A percentile compares a stretch with the other conserved stretches of the same genome.
Evolutionary conservation across 2,113 vertebrate species (phyloP).

Genomic region (Hassar affinis): DNA sequence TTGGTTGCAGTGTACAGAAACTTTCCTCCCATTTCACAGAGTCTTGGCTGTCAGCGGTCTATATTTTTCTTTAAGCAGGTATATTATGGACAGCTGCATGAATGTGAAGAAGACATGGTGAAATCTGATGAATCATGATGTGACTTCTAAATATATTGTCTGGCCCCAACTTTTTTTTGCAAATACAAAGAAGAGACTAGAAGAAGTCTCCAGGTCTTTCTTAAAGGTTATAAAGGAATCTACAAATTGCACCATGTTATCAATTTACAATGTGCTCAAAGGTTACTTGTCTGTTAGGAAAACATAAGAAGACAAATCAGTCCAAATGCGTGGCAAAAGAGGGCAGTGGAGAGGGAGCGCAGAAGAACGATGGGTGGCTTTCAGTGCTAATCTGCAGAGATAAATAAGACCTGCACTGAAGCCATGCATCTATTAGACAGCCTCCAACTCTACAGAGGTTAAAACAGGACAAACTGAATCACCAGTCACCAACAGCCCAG

Average conservation of each 20-base stretch:
- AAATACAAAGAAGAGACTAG: no score
- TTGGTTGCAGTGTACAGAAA: neutral
- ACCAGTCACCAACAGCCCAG: constrained; percentile 39
- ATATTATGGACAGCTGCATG: neutral
- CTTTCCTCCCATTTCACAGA: neutral
- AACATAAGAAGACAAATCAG: neutral
- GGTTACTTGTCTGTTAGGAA: neutral
- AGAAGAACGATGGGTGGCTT: neutral
- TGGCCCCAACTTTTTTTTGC: neutral
- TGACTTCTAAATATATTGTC: neutral
- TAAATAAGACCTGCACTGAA: constrained; percentile 6
- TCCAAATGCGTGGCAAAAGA: neutral
- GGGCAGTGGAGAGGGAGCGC: neutral
- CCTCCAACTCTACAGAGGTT: constrained; percentile 22
- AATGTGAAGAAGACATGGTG: neutral
- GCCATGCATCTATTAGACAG: constrained; percentile 45
- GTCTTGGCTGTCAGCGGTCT: neutral
- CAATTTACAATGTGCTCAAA: neutral
- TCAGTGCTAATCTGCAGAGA: constrained; percentile 32
- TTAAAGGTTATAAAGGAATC: neutral
- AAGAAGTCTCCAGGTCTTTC: neutral
- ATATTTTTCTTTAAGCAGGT: neutral
- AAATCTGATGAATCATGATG: neutral
- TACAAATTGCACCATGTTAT: neutral
- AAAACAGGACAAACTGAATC: constrained; percentile 41